These are phyloP conservation scores for Drosophila santomea DNA, from an alignment of 1,140 invertebrate species.

Conservation along the genomic window DNA sequence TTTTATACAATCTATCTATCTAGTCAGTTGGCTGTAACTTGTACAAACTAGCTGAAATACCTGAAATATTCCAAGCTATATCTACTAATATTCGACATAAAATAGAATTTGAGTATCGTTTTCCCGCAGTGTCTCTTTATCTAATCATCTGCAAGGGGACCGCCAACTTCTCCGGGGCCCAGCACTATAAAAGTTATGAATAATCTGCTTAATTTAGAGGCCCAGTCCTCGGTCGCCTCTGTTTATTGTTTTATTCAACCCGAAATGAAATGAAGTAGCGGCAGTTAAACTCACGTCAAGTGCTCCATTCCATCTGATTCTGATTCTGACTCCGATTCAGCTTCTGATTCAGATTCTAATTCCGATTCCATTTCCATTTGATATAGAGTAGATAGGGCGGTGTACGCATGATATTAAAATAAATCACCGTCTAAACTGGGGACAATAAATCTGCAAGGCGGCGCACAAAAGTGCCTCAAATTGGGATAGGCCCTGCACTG, in stretches of 20 bases:
- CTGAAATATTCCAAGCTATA: too few species aligned
- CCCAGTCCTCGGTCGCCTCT: slow-evolving; percentile 37
- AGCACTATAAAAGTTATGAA: slow-evolving; percentile 74
- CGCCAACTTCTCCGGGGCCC: slow-evolving; percentile 14
- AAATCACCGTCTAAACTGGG: slow-evolving; percentile 68
- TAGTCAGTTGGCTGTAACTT: too few species aligned
- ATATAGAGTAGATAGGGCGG: slow-evolving; percentile 27
- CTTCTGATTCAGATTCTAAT: slow-evolving; percentile 12
- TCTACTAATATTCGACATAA: background rate
- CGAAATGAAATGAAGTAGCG: slow-evolving; percentile 71
- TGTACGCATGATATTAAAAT: slow-evolving; percentile 35
- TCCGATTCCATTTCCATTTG: slow-evolving; percentile 15
- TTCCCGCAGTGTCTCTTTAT: slow-evolving; percentile 50
- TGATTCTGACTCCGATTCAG: slow-evolving; percentile 6
- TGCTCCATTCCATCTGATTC: slow-evolving; percentile 42
- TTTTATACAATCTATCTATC: background rate
- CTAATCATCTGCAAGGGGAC: slow-evolving; percentile 72
- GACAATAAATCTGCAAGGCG: slow-evolving; percentile 61
- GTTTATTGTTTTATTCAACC: slow-evolving; percentile 80
- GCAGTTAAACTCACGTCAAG: slow-evolving; percentile 69
- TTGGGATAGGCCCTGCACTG: slow-evolving; percentile 26
- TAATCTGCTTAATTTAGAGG: slow-evolving; percentile 69
- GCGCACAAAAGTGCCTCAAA: background rate
- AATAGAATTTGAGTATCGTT: background rate
- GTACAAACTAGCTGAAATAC: too few species aligned